These are phyloP conservation scores for Ceratosolen solmsi DNA, from an alignment of 1,140 invertebrate genomes.

Conservation along the genomic window DNA sequence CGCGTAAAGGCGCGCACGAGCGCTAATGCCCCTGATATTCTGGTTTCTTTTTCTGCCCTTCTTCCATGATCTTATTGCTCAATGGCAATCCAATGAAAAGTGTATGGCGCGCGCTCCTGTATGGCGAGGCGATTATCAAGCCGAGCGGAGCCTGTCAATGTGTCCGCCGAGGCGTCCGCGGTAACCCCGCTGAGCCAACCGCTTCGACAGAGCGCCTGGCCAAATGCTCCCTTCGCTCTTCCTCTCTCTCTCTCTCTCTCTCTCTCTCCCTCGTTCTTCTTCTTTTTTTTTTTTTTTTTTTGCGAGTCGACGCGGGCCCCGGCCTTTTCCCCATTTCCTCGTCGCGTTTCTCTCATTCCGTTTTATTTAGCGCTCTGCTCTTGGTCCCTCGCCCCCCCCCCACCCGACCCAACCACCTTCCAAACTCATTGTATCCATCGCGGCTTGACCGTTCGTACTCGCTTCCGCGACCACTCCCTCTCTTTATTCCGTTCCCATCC, in stretches of 20 bases:
- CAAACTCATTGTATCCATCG: not conserved
- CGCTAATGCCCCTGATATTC: conserved; percentile 60
- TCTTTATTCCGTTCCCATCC: too few species aligned
- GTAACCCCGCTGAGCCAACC: conserved; percentile 71
- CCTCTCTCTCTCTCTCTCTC: conserved; percentile 41
- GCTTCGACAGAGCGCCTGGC: conserved; percentile 62
- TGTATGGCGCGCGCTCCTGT: conserved; percentile 61
- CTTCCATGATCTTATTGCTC: conserved; percentile 67
- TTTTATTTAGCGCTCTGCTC: not conserved
- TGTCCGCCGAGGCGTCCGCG: conserved; percentile 74
- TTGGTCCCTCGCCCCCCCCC: not conserved
- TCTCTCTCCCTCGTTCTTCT: too few species aligned
- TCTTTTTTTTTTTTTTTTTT: conserved; percentile 33
- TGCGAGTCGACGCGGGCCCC: too few species aligned
- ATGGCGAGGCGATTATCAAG: conserved; percentile 73
- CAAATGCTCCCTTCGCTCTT: conserved; percentile 66
- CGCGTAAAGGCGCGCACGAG: conserved; percentile 49
- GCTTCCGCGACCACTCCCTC: not conserved
- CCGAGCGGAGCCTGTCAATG: conserved; percentile 73
- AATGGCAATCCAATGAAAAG: conserved; percentile 75
- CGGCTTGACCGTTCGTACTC: not conserved
- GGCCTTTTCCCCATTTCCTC: conserved; percentile 40
- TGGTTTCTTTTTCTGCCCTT: conserved; percentile 50
- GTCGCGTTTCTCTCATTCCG: conserved; percentile 18
- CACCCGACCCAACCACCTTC: not conserved